These are phyloP conservation scores for Mormyrus hasselquistii DNA, from an alignment of 2,797 vertebrate genomes.

Conservation along the genomic window DNA sequence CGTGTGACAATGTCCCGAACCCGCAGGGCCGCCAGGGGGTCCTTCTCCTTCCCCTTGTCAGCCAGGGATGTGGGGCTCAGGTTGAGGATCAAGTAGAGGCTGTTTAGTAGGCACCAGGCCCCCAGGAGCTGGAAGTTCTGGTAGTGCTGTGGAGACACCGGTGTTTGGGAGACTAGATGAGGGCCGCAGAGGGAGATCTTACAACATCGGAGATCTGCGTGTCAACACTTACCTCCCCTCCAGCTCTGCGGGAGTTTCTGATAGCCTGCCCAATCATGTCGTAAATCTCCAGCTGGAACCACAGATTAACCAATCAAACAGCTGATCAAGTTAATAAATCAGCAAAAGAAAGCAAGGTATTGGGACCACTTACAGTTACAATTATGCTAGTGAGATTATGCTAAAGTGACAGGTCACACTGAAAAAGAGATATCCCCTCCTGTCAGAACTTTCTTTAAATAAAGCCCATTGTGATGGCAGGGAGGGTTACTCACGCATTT, in stretches of 20 bases:
- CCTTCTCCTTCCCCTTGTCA: slow-evolving; percentile 97
- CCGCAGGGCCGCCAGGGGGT: slow-evolving; percentile 88
- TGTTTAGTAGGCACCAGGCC: slow-evolving; percentile 96
- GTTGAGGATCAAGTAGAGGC: slow-evolving; percentile 94
- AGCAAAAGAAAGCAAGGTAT: background rate
- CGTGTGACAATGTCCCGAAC: slow-evolving; percentile 90
- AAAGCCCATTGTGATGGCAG: background rate
- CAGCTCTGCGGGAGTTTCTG: slow-evolving; percentile 88
- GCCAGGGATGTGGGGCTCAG: slow-evolving; percentile 93
- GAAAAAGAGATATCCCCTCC: background rate
- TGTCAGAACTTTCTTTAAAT: background rate
- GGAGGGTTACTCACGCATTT: slow-evolving; percentile 82
- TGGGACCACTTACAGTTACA: background rate
- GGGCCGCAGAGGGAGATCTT: background rate
- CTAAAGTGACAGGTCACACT: background rate
- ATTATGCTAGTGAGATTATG: background rate
- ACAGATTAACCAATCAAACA: slow-evolving; percentile 20
- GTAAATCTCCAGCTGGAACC: slow-evolving; percentile 88
- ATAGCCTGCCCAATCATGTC: slow-evolving; percentile 99
- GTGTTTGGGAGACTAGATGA: background rate
- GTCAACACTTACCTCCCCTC: slow-evolving; percentile 79
- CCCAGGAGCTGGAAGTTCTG: slow-evolving; percentile 98
- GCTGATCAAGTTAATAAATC: background rate
- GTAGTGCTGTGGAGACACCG: slow-evolving; percentile 71
- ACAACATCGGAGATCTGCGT: background rate